Evolutionary conservation across 2,113 vertebrate genomes (phyloP).

Genomic region (Lanius ludovicianus): DNA sequence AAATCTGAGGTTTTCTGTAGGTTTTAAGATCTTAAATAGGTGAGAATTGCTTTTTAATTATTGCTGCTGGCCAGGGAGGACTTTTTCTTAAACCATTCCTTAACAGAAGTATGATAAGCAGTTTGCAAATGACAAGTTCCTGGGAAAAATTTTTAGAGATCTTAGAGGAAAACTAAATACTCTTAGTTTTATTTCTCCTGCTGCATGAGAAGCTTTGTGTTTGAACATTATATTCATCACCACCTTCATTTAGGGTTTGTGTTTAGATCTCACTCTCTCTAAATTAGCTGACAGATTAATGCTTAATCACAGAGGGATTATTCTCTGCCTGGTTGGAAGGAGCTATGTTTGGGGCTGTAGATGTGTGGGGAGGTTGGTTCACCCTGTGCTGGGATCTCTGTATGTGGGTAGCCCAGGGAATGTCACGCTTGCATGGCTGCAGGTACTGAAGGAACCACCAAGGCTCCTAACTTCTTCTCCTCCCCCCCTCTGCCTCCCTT

Average conservation of each 20-base stretch:
- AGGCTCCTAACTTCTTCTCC: not conserved
- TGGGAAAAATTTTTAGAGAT: not conserved
- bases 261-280: not conserved
- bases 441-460: not conserved
- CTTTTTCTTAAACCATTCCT: not conserved
- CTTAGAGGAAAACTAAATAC: not conserved
- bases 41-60: constrained; percentile 5
- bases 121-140: not conserved
- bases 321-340: not conserved
- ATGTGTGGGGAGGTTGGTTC: not conserved
- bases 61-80: not conserved
- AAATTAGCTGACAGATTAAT: not conserved
- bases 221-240: not conserved
- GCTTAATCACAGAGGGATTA: not conserved
- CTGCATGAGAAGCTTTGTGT: not conserved
- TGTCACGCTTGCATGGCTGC: not conserved
- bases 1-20: not conserved
- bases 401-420: not conserved
- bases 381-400: not conserved
- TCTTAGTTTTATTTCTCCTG: not conserved
- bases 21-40: not conserved
- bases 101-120: not conserved
- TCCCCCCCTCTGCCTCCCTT: not conserved
- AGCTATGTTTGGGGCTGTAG: not conserved
- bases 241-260: not conserved